Percentiles rank a stretch among this genome's conserved stretches.
Evolutionary conservation across 1,140 invertebrate species (phyloP).

Genomic region (Lasaia peninsularis): DNA sequence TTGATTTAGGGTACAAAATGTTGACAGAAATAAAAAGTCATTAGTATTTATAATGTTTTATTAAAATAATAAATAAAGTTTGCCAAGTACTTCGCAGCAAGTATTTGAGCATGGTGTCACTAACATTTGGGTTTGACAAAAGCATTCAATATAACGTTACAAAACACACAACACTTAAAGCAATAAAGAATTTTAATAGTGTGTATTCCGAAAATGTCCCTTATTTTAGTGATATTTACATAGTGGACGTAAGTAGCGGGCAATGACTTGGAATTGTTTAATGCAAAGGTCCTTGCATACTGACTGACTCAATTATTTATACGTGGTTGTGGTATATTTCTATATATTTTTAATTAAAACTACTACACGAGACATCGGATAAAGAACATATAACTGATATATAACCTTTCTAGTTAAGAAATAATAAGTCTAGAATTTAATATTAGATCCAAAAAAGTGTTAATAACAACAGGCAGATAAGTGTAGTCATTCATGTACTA

Average conservation of each 20-base stretch:
- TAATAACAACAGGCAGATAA: no score
- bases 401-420: no score
- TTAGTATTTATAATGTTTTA: constrained; percentile 15
- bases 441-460: no score
- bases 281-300: neutral
- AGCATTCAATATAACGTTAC: constrained; percentile 1
- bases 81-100: constrained; percentile 10
- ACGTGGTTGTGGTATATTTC: neutral
- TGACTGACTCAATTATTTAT: neutral
- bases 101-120: constrained; percentile 6
- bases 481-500: no score
- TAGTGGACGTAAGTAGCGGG: neutral
- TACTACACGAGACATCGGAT: no score
- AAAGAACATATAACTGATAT: no score
- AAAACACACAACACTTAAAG: constrained; percentile 6
- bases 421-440: no score
- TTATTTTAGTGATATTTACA: neutral
- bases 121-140: neutral
- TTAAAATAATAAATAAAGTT: constrained; percentile 20
- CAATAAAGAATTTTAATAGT: constrained; percentile 1
- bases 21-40: neutral
- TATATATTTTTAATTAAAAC: no score
- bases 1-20: neutral
- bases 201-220: neutral
- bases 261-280: neutral